These are phyloP conservation scores for Catagonus wagneri DNA, from an alignment of 2,113 vertebrate genomes.

Conservation along the genomic window DNA sequence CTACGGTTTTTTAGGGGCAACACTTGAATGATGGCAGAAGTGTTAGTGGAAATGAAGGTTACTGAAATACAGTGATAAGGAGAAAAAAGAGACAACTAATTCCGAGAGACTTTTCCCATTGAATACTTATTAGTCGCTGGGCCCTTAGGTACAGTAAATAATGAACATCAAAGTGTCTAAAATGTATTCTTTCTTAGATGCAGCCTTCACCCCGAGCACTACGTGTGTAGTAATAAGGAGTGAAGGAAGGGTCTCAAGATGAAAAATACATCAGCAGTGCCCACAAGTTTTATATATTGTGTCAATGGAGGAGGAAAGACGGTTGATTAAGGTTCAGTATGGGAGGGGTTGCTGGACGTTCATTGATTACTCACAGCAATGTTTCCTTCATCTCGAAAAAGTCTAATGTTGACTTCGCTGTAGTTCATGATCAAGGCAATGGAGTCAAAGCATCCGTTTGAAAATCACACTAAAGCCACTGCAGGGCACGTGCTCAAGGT, in stretches of 20 bases:
- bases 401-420: not conserved
- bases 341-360: not conserved
- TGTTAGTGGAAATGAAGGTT: not conserved
- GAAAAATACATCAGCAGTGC: accelerated
- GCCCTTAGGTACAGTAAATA: not conserved
- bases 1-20: not conserved
- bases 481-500: accelerated
- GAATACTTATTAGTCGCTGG: not conserved
- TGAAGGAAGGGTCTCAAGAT: not conserved
- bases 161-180: not conserved
- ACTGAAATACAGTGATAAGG: not conserved
- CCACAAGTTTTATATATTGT: accelerated
- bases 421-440: accelerated
- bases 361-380: no score
- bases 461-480: accelerated
- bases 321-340: no score
- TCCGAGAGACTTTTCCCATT: not conserved
- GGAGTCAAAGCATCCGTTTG: not conserved
- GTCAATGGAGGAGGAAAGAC: not conserved
- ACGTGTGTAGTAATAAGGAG: not conserved
- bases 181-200: no score
- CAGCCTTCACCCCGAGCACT: not conserved
- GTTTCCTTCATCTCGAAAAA: not conserved
- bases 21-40: not conserved
- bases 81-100: no score